These are phyloP conservation scores for Pseudomyrmex concolor DNA, from an alignment of 1,140 invertebrate genomes.

Conservation along the genomic window DNA sequence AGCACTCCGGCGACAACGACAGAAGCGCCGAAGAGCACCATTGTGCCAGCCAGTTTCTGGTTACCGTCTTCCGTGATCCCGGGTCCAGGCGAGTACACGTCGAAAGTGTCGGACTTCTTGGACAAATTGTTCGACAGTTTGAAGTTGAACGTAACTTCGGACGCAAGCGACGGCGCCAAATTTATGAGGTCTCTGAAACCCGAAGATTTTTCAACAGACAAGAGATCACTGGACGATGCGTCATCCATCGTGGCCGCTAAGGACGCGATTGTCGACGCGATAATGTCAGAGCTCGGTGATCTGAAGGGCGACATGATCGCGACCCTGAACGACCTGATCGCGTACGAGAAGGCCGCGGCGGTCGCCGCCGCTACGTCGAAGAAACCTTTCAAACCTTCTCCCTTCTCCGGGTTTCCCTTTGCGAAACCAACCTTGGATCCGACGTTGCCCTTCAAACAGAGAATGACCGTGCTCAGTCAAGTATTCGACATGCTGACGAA, in stretches of 20 bases:
- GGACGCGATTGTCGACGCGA: conserved; percentile 79
- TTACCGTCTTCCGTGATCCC: conserved; percentile 77
- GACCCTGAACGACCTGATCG: conserved; percentile 78
- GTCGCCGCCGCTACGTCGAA: conserved; percentile 46
- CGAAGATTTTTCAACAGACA: conserved; percentile 55
- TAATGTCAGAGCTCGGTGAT: conserved; percentile 77
- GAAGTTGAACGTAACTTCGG: conserved; percentile 74
- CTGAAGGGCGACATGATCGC: conserved; percentile 80
- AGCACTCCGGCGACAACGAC: conserved; percentile 63
- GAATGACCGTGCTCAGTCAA: conserved; percentile 79
- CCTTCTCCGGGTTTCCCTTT: conserved; percentile 71
- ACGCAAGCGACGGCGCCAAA: conserved; percentile 60
- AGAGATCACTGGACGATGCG: conserved; percentile 76
- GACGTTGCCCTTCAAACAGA: conserved; percentile 78
- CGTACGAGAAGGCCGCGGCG: conserved; percentile 74
- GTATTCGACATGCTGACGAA: conserved; percentile 82
- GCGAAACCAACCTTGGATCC: conserved; percentile 74
- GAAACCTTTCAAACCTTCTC: conserved; percentile 75
- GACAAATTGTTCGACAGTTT: conserved; percentile 80
- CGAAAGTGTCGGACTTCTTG: conserved; percentile 79
- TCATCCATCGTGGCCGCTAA: conserved; percentile 78
- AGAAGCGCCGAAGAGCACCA: conserved; percentile 75
- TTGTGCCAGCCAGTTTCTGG: conserved; percentile 82
- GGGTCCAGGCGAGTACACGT: conserved; percentile 77
- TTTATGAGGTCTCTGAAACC: conserved; percentile 65